These are phyloP conservation scores for Sebastes cheni DNA, from an alignment of 2,797 vertebrate genomes.

Conservation along the genomic window DNA sequence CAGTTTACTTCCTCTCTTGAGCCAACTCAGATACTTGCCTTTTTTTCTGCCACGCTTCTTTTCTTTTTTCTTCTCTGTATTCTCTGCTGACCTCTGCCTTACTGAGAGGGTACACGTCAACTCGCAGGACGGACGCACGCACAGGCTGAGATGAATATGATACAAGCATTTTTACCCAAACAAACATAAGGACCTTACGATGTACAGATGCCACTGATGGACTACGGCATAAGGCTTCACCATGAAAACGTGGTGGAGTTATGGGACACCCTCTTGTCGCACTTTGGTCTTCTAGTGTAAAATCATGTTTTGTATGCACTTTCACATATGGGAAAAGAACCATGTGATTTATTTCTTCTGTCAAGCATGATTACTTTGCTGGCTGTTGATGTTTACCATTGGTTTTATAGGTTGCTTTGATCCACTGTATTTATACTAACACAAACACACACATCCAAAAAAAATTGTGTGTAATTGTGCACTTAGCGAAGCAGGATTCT, in stretches of 20 bases:
- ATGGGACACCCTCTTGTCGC: constrained; percentile 53
- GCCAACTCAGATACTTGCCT: constrained; percentile 72
- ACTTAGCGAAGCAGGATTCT: constrained; percentile 56
- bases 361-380: constrained; percentile 76
- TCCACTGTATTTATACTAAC: constrained; percentile 68
- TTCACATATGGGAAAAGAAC: constrained; percentile 67
- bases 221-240: constrained; percentile 45
- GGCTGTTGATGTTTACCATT: constrained; percentile 69
- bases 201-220: constrained; percentile 68
- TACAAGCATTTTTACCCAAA: constrained; percentile 51
- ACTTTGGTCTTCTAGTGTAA: constrained; percentile 74
- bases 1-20: constrained; percentile 63
- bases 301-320: constrained; percentile 74
- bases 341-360: constrained; percentile 64
- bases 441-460: constrained; percentile 52
- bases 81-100: constrained; percentile 79
- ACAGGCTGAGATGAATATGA: constrained; percentile 47
- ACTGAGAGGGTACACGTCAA: constrained; percentile 63
- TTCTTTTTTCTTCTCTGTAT: constrained; percentile 53
- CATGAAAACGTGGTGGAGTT: constrained; percentile 44
- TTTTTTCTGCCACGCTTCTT: constrained; percentile 53
- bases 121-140: constrained; percentile 44
- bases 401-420: constrained; percentile 61
- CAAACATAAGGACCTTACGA: constrained; percentile 60
- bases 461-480: constrained; percentile 51